Percentiles rank a stretch among this genome's conserved stretches.
Conservation (phyloP, 2,113 vertebrate species). For the Papio anubis region DNA sequence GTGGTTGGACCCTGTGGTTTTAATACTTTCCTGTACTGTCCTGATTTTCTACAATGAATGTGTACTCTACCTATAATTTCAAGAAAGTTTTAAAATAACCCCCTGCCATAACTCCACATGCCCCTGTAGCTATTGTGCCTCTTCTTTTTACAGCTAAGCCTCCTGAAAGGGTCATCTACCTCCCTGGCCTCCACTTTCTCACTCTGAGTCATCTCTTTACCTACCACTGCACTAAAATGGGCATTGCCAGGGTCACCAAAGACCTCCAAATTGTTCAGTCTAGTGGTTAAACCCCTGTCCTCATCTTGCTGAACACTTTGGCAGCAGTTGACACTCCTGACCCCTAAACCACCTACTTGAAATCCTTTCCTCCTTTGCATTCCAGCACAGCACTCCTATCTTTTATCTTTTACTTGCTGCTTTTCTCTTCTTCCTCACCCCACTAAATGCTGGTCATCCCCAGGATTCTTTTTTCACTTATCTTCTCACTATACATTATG, state of each 20-base stretch:
- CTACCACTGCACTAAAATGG: neutral
- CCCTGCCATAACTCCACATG: neutral
- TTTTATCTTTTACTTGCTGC: no score
- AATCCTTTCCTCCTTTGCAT: neutral
- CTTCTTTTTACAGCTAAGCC: neutral
- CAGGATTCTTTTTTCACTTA: neutral
- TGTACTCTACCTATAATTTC: neutral
- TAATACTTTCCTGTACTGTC: neutral
- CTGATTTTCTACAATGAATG: neutral
- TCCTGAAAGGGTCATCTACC: neutral
- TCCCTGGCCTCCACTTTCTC: neutral
- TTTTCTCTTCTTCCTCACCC: neutral
- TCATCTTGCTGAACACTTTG: neutral
- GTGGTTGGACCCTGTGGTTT: neutral
- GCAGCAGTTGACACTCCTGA: neutral
- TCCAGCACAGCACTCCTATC: neutral
- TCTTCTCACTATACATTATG: neutral
- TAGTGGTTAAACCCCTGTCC: neutral
- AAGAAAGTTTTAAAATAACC: neutral
- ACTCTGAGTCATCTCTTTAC: neutral
- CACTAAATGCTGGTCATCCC: neutral
- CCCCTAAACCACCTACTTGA: neutral
- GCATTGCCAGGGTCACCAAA: neutral
- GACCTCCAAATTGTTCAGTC: neutral
- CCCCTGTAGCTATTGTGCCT: fast-evolving